Evolutionary conservation across 2,797 vertebrate species (phyloP), one percentile per base, ranked within the genome.

Genomic region (Pipistrellus pygmaeus): DNA sequence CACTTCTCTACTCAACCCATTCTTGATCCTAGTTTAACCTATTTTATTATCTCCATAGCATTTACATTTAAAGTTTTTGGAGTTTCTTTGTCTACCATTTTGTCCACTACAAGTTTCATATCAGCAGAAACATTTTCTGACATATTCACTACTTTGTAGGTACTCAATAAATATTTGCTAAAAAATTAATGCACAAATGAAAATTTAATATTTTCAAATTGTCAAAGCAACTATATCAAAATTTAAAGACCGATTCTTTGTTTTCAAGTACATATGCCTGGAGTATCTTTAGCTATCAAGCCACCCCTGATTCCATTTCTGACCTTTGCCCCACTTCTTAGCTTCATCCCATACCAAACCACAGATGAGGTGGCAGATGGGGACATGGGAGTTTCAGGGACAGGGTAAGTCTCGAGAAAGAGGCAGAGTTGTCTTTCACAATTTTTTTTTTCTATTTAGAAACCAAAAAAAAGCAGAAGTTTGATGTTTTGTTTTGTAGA

Each of bases 401-500:
- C 3, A 76, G 62, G 46, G 4, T 53, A 48, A 21, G 8, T 72
- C 68, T 91, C 51, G 30, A 91, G 68, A 57, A 91, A 92, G 12
- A 5, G 32, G 41, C 76, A 41, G 4, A 80, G 46, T 62, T 46
- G 10, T 51, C 46, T 85, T 85, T 38, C 64, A 85, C 68, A 82
- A 51, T 8, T 64, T 69, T 68, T 91, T 35, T 69, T 38, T 68
- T 20, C 48, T 68, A 32, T 87, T 75, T 78, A 55, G 77, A 68
- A 57, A 84, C 8, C 8, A 25, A 32, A 81, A 32, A 81, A 82
- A 92, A 84, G 60, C 17, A 87, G 73, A 95, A 78, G 27, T 84
- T 72, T 64, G 66, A 71, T 77, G 14, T 60, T 93, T 94, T 87
- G 62, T 94, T 96, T 88, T 84, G 81, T 17, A 93, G 82, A 83